Evolutionary conservation across 2,797 vertebrate genomes (phyloP), one percentile per base, ranked within the genome.

Genomic region (Anabacerthia variegaticeps): DNA sequence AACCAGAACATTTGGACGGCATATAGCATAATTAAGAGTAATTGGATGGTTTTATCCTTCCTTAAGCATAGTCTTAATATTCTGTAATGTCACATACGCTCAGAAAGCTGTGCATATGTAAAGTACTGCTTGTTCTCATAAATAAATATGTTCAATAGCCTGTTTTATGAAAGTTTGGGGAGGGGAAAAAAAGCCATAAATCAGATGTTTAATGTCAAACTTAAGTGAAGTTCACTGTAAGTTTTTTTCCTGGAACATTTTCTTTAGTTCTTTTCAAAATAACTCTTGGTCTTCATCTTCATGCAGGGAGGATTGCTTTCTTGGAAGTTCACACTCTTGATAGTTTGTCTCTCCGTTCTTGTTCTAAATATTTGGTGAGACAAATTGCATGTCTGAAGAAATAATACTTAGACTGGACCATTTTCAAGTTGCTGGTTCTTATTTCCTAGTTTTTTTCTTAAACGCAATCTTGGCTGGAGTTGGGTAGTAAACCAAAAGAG

Each of bases 61-160:
- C 86, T 69, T 44, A 85, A 75, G 75, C 79, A 24, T 59, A n/a
- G 41, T 76, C 86, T 73, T 66, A 85, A 65, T 91, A 56, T 49
- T 79, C 43, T 72, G 21, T 89, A 79, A 59, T 85, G 72, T 91
- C 74, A 74, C 71, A 46, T 66, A 88, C 0, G 1, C 81, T 85
- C 52, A 68, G 75, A 67, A 88, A 81, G 30, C 86, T 92, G 67
- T 89, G 78, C 67, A 52, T 96, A 79, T 46, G 32, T 95, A 48
- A 96, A 85, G 85, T 90, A 94, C 96, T 96, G 75, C 46, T 3
- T 89, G 59, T 89, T 97, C 94, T 82, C 62, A 76, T 92, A 84
- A 91, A 92, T 75, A 68, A 73, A 93, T 84, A 78, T 94, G 87
- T 91, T 94, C 78, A 91, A 46, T 90, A 85, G 49, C 41, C 55